Base-by-base conservation (phyloP, 2,113 vertebrate genomes). In the Calypte anna region DNA sequence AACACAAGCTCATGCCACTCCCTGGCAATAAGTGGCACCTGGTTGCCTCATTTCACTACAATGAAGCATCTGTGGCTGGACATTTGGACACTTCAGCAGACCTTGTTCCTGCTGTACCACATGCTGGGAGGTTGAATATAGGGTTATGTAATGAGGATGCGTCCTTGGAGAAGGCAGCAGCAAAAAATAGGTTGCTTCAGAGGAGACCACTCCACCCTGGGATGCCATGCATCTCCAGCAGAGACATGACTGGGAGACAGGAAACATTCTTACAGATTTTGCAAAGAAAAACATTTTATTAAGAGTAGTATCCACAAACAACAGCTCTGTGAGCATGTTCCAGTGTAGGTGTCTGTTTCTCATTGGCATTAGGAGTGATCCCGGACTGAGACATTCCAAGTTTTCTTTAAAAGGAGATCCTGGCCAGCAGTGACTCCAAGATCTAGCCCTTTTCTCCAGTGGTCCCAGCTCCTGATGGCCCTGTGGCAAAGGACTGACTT, bases 101-200 rank as follows among this genome's bases (percentile, higher is more conserved):
- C 22, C 48, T 82, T 25, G 4, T 10, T 36, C 21, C 54, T 76
- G 54, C 76, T 61, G 25, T 61, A 28, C 51, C 36, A 13, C 2
- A 0, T 24, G 13, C 63, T 2, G 0, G 19, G 13, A 88, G 54
- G 11, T 8, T 24, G 53, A 27, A 23, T 0, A 0, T 6, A 48
- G 23, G 40, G 5, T 33, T 31, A 2, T 6, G 43, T n/a, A 66
- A 17, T 28, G 43, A 74, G 58, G 44, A 61, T 1, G 0, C 23
- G 53, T 12, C 44, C 33, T 48, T 30, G 57, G 62, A 58, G 84
- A 51, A 72, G 14, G 28, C 21, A 54, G 46, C 30, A 40, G 62
- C 67, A 74, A 73, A 68, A 31, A 59, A 50, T 33, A 31, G 51
- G 25, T 43, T 18, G 18, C 23, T 48, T 64, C 55, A 69, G n/a